Conservation (phyloP, 1,140 invertebrate species). For the Heliconius nattereri region DNA sequence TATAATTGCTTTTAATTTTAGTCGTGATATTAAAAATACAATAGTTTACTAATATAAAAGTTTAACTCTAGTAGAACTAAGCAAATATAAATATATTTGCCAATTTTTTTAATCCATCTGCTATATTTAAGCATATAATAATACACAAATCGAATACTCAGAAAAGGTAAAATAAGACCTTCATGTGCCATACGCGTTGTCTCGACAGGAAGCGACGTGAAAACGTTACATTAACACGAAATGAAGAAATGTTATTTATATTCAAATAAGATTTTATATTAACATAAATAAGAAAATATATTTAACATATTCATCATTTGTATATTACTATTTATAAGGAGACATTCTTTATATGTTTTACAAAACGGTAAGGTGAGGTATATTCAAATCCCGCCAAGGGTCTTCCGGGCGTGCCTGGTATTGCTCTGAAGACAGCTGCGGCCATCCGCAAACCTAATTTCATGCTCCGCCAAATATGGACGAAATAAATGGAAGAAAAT, state of each 20-base stretch:
- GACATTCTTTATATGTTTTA: background rate
- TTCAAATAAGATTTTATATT: background rate
- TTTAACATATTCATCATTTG: background rate
- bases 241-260: background rate
- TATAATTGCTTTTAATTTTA: too few species aligned
- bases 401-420: conserved; percentile 10
- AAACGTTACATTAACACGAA: background rate
- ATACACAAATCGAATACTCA: background rate
- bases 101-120: too few species aligned
- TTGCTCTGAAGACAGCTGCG: conserved; percentile 35
- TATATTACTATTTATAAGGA: background rate
- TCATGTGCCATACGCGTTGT: background rate
- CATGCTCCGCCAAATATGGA: conserved; percentile 31
- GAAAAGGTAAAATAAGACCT: background rate
- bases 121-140: too few species aligned
- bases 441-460: conserved; percentile 36
- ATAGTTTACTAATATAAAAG: too few species aligned
- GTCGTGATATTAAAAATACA: too few species aligned
- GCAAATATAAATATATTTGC: too few species aligned
- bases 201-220: background rate
- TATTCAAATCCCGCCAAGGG: conserved; percentile 17
- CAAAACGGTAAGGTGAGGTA: conserved; percentile 16
- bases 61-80: too few species aligned
- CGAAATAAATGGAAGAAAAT: conserved; percentile 35
- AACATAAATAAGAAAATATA: background rate